A percentile compares a stretch with the other conserved stretches of the same genome.
Conservation (phyloP, 92 coral and sea anemone species). For the Porites rus region DNA sequence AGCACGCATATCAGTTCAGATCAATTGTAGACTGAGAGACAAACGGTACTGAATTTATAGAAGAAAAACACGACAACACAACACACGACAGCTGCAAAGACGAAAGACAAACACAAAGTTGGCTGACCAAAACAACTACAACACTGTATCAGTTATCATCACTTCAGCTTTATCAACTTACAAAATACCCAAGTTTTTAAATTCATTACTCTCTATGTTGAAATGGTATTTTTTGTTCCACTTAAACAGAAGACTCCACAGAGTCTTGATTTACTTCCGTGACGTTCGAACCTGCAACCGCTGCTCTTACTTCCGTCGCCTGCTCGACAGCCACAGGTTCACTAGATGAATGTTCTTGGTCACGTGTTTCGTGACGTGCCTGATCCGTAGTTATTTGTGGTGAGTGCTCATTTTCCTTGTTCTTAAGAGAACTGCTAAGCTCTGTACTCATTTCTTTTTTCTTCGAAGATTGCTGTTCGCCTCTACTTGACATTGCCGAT, state of each 20-base stretch:
- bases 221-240: neutral
- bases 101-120: neutral
- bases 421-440: conserved; percentile 2
- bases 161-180: neutral
- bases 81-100: neutral
- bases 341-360: neutral
- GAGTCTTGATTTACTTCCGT: conserved; percentile 38
- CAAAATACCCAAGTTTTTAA: neutral
- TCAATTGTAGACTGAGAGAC: neutral
- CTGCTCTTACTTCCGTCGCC: conserved; percentile 10
- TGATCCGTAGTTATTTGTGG: neutral
- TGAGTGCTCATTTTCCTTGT: neutral
- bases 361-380: conserved; percentile 19
- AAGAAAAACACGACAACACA: neutral
- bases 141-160: neutral
- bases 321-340: neutral
- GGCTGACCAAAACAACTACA: neutral
- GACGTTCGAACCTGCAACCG: neutral
- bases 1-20: too few species aligned
- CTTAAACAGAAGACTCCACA: conserved; percentile 50
- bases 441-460: neutral
- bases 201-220: too few species aligned
- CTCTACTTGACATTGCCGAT: conserved; percentile 11
- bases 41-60: neutral
- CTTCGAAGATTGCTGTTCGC: neutral